A percentile compares a stretch with the other conserved stretches of the same genome.
These are phyloP conservation scores for Hippopotamyrus pictus DNA, from an alignment of 2,797 vertebrate genomes.

Conservation along the genomic window DNA sequence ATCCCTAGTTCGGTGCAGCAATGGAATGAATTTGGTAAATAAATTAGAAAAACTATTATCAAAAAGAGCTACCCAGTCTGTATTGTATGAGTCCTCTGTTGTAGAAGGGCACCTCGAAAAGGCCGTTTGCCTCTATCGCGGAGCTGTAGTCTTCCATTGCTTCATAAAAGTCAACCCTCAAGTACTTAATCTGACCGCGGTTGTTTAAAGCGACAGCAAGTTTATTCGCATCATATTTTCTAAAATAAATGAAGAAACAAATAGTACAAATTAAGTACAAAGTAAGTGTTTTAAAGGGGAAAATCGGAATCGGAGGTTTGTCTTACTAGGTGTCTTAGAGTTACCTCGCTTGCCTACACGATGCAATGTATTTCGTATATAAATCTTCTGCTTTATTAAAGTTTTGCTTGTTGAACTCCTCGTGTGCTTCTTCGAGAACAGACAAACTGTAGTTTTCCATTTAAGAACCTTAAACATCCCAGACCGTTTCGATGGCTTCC, in stretches of 20 bases:
- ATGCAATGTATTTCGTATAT: constrained; percentile 58
- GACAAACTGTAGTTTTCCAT: constrained; percentile 41
- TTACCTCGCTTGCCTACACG: constrained; percentile 55
- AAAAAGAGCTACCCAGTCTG: constrained; percentile 71
- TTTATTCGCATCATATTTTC: constrained; percentile 45
- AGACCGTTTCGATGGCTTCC: neutral
- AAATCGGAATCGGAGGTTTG: neutral
- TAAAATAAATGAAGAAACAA: constrained; percentile 30
- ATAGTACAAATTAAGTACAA: neutral
- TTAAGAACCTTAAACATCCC: neutral
- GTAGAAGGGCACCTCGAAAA: constrained; percentile 80
- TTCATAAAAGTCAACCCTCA: constrained; percentile 84
- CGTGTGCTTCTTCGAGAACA: constrained; percentile 48
- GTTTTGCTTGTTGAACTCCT: constrained; percentile 50
- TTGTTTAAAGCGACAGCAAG: constrained; percentile 81
- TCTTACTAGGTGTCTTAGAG: neutral
- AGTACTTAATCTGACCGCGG: constrained; percentile 83
- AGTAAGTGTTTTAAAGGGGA: neutral
- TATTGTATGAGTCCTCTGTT: constrained; percentile 86
- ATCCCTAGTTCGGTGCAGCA: neutral
- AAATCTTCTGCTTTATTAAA: constrained; percentile 56
- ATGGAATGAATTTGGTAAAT: neutral
- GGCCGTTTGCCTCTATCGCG: constrained; percentile 64
- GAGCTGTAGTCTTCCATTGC: constrained; percentile 80
- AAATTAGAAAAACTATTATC: neutral